These are phyloP conservation scores for Galerucella calmariensis DNA, from an alignment of 2,888 invertebrate genomes.

Conservation along the genomic window DNA sequence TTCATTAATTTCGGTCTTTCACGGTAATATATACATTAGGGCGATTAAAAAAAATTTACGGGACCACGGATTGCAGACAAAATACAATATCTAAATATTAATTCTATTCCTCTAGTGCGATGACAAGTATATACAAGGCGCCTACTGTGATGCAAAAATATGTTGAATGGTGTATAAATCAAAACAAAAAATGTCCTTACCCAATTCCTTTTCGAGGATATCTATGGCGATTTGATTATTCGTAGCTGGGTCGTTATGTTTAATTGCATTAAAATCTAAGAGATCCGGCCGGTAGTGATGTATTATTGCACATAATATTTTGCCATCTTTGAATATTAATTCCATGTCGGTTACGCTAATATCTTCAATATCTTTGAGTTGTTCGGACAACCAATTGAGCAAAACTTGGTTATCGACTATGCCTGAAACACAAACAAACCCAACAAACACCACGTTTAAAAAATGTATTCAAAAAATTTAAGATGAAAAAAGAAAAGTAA, in stretches of 20 bases:
- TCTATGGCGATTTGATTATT: constrained; percentile 88
- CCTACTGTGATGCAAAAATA: no score
- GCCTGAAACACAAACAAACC: constrained; percentile 44
- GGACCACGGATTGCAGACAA: no score
- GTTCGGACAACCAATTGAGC: constrained; percentile 81
- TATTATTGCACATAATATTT: constrained; percentile 79
- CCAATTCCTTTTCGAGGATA: constrained; percentile 85
- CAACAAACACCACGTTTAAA: not conserved
- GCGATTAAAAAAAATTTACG: no score
- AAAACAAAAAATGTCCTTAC: constrained; percentile 61
- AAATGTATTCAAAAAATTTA: not conserved
- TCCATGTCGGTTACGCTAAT: constrained; percentile 74
- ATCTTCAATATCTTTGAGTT: constrained; percentile 74
- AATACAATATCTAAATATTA: no score
- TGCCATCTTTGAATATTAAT: constrained; percentile 75
- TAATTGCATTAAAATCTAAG: constrained; percentile 77
- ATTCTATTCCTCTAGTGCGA: no score
- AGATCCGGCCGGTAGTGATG: constrained; percentile 91
- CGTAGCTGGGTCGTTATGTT: constrained; percentile 72
- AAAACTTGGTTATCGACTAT: constrained; percentile 76
- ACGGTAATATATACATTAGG: no score
- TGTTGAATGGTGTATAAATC: no score
- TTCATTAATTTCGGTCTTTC: no score
- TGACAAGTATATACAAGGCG: no score
- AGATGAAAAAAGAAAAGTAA: not conserved